Percentiles rank a stretch among this genome's conserved stretches.
Conservation (phyloP, 2,113 vertebrate species). For the Orycteropus afer region DNA sequence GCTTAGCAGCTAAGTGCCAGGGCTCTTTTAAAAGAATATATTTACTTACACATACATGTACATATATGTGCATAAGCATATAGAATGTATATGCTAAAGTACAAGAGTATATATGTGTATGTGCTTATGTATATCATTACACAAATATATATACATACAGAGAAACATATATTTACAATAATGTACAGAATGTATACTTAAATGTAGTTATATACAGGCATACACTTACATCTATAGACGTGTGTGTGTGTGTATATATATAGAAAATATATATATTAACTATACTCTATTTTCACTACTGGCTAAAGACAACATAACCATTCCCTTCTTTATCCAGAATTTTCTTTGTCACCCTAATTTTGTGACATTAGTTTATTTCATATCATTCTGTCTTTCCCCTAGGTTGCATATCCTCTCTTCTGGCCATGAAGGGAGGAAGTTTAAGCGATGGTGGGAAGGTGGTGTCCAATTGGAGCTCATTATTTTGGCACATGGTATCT, state of each 20-base stretch:
- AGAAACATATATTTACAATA: background rate
- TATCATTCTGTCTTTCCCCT: background rate
- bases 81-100: background rate
- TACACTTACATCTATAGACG: background rate
- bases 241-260: background rate
- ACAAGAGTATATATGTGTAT: background rate
- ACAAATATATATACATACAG: background rate
- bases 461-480: background rate
- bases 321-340: too few relatives aligned
- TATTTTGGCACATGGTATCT: background rate
- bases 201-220: background rate
- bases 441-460: background rate
- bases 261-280: background rate
- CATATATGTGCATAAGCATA: background rate
- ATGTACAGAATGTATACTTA: background rate
- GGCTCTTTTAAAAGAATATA: background rate
- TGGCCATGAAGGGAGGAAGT: background rate
- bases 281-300: background rate
- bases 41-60: background rate
- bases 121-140: background rate
- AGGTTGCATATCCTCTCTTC: background rate
- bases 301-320: background rate
- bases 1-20: background rate
- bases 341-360: background rate
- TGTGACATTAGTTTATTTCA: background rate